phyloP scores from a whole-genome alignment of 2,888 invertebrate genomes.

The Mamestra brassicae region DNA sequence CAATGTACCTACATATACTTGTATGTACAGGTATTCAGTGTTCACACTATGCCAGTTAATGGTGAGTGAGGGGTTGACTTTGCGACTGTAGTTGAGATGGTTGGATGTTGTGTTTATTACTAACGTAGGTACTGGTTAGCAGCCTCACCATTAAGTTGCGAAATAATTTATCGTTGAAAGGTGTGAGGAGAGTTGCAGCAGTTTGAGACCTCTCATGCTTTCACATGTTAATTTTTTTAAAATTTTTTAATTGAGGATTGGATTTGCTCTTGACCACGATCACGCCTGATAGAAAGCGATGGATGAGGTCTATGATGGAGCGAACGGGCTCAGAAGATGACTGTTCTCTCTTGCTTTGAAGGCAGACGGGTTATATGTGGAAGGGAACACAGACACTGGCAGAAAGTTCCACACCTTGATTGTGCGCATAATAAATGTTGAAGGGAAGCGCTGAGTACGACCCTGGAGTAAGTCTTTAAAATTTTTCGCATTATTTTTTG shows the following conservation, averaged over 20 bases:
- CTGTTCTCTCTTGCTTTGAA: too few species aligned
- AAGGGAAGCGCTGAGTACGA: too few species aligned
- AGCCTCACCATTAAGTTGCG: background rate
- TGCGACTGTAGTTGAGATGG: constrained; percentile 19
- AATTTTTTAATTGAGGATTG: background rate
- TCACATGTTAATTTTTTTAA: background rate
- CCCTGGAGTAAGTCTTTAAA: too few species aligned
- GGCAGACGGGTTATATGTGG: too few species aligned
- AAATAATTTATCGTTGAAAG: background rate
- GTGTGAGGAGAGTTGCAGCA: background rate
- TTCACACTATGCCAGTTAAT: constrained; percentile 57
- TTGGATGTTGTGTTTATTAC: constrained; percentile 32
- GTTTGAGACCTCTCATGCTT: background rate
- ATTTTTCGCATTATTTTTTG: too few species aligned
- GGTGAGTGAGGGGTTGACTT: constrained; percentile 46
- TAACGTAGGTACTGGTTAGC: background rate
- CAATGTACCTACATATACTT: constrained; percentile 61
- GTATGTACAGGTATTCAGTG: constrained; percentile 54
- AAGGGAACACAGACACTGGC: too few species aligned
- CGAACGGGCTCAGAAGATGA: too few species aligned
- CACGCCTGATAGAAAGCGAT: too few species aligned
- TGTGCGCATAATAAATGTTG: too few species aligned
- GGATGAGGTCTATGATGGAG: too few species aligned
- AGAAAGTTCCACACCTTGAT: too few species aligned
- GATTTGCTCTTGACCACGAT: too few species aligned